phyloP scores from a whole-genome alignment of 2,113 vertebrate species.

The Morone chrysops region DNA sequence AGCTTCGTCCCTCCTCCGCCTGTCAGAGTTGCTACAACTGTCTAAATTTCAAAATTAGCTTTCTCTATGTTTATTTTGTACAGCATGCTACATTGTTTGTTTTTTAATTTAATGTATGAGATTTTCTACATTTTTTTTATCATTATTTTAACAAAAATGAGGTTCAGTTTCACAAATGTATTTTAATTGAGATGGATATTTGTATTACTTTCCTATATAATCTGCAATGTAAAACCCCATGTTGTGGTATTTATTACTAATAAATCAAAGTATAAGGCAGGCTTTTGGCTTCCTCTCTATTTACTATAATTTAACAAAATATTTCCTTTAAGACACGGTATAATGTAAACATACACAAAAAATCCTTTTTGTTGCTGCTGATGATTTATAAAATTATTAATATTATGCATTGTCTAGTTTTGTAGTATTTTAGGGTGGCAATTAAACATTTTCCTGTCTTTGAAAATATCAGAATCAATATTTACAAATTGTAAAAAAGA shows the following conservation, averaged over 20 bases:
- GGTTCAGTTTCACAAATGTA: not conserved
- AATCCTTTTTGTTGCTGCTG: not conserved
- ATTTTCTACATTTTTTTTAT: constrained; percentile 30
- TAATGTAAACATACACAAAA: not conserved
- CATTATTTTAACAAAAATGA: not conserved
- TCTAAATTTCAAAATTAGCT: constrained; percentile 52
- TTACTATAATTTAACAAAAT: not conserved
- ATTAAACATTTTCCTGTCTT: too few relatives aligned
- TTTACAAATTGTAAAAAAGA: not conserved
- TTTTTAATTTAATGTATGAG: not conserved
- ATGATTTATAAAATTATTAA: not conserved
- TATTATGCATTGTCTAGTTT: too few relatives aligned
- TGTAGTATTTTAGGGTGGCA: too few relatives aligned
- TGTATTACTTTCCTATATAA: not conserved
- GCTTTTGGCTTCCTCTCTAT: not conserved
- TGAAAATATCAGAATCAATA: too few relatives aligned
- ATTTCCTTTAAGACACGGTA: not conserved
- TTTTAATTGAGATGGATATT: not conserved
- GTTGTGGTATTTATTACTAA: constrained; percentile 27
- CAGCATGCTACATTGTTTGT: not conserved
- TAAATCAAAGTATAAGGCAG: constrained; percentile 6
- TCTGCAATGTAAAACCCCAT: not conserved
- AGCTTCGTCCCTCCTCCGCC: constrained; percentile 63
- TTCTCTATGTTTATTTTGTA: constrained; percentile 14
- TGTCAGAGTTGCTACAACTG: constrained; percentile 81